Conservation (phyloP, 1,140 invertebrate species). For the Zaprionus taronus region DNA sequence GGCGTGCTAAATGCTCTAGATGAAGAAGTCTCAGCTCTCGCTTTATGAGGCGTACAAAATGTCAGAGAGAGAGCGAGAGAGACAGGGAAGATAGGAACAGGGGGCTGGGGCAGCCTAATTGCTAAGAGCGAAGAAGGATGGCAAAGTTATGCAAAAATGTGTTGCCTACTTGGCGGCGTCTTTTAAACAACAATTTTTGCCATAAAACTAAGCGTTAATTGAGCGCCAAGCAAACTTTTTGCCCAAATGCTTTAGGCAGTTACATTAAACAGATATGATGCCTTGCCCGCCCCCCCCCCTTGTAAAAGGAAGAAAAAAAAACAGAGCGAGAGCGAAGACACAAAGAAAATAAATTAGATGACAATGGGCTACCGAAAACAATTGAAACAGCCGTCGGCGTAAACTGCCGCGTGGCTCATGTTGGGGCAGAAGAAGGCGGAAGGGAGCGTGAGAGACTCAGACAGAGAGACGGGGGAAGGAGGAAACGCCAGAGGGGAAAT, state of each 20-base stretch:
- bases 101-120: background rate
- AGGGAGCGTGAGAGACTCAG: too few species aligned
- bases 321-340: background rate
- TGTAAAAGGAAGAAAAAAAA: background rate
- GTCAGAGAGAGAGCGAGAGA: background rate
- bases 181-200: conserved; percentile 43
- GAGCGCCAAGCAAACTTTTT: conserved; percentile 44
- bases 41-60: conserved; percentile 5
- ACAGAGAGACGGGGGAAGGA: too few species aligned
- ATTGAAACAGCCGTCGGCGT: conserved; percentile 50
- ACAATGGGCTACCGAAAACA: conserved; percentile 53
- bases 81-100: background rate
- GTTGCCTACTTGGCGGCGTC: conserved; percentile 50
- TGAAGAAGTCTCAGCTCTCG: conserved; percentile 6
- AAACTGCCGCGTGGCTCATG: conserved; percentile 7
- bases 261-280: conserved; percentile 52
- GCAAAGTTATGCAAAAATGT: conserved; percentile 38
- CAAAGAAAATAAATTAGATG: conserved; percentile 46
- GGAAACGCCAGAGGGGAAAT: background rate
- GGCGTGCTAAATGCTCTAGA: conserved; percentile 9
- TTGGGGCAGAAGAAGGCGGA: background rate
- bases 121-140: background rate
- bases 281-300: too few species aligned
- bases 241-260: conserved; percentile 39
- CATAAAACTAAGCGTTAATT: conserved; percentile 55